phyloP scores from a whole-genome alignment of 2,888 invertebrate genomes.

The Tinea semifulvella region DNA sequence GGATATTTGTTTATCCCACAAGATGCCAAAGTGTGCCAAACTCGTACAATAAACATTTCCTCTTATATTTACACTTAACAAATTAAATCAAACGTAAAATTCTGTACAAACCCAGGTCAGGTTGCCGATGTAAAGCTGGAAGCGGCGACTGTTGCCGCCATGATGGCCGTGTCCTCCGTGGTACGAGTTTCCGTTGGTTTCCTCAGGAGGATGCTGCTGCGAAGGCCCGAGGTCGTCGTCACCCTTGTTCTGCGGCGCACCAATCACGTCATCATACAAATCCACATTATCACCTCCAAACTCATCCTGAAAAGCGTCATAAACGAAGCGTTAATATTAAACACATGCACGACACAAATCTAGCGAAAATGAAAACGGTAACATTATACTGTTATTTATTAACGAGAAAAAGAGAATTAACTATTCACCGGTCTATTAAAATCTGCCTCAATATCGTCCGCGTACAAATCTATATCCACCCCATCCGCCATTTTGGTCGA shows the following conservation, averaged over 20 bases:
- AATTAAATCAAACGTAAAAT: constrained; percentile 38
- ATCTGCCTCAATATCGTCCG: constrained; percentile 95
- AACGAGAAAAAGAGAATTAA: background rate
- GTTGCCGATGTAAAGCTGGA: constrained; percentile 97
- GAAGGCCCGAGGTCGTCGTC: constrained; percentile 67
- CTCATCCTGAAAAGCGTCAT: constrained; percentile 69
- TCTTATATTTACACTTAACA: constrained; percentile 48
- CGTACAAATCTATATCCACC: constrained; percentile 96
- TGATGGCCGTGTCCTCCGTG: constrained; percentile 79
- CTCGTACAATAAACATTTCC: constrained; percentile 16
- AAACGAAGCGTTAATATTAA: constrained; percentile 10
- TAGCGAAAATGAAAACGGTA: background rate
- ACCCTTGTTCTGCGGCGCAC: constrained; percentile 73
- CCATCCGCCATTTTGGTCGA: constrained; percentile 84
- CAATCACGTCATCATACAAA: constrained; percentile 94
- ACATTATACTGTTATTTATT: background rate
- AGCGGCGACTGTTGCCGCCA: constrained; percentile 78
- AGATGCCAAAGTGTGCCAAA: background rate
- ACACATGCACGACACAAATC: background rate
- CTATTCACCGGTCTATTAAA: constrained; percentile 71
- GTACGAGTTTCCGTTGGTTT: constrained; percentile 75
- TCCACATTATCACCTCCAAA: constrained; percentile 90
- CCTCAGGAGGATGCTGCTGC: constrained; percentile 66
- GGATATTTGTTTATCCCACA: background rate
- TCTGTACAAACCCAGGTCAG: constrained; percentile 90